Base-by-base conservation (phyloP, 2,888 invertebrate species). In the Exephanes ischioxanthus region DNA sequence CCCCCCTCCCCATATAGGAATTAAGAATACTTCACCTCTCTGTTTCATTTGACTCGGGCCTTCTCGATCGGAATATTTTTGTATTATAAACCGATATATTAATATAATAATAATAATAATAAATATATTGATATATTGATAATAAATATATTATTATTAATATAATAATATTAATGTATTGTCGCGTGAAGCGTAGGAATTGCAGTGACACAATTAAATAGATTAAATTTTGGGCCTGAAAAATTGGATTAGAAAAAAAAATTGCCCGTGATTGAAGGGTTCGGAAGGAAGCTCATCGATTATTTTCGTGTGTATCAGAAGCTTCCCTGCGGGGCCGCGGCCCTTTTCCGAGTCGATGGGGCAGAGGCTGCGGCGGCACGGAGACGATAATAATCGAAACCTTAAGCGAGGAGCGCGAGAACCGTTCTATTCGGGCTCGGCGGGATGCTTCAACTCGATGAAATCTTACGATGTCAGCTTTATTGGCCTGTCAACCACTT, bases 401-500 rank as follows among this genome's bases (percentile, higher is more conserved):
- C 79, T 79, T 83, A 80, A 80, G 58, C 55, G 53, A 63, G 26
- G 19, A 41, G 26, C 72, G 66, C 33, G 73, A 51, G 63, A 78
- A 53, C 45, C 41, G 51, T 80, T 53, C 45, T 61, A 70, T 78
- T 75, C 66, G 41, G 37, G 53, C 33, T 61, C 58, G 30, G 67
- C 58, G 71, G 33, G 71, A 80, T 45, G 68, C 70, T 84, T 84
- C 77, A 67, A 72, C 72, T 63, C 30, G 70, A 83, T 85, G 80
- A 82, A 86, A 87, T 83, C 87, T 88, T 84, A 88, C 83, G 87
- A 86, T 83, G 86, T 86, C 85, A 85, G 85, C 78, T 88, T 88
- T 88, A 88, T 88, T 88, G 85, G 86, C 86, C 87, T 86, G 88
- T 86, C 88, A 87, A 88, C 87, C 83, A 86, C 86, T 88, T 86